Evolutionary conservation across 2,797 vertebrate species (phyloP), one percentile per base, ranked within the genome.

Genomic region (Aplochiton taeniatus): DNA sequence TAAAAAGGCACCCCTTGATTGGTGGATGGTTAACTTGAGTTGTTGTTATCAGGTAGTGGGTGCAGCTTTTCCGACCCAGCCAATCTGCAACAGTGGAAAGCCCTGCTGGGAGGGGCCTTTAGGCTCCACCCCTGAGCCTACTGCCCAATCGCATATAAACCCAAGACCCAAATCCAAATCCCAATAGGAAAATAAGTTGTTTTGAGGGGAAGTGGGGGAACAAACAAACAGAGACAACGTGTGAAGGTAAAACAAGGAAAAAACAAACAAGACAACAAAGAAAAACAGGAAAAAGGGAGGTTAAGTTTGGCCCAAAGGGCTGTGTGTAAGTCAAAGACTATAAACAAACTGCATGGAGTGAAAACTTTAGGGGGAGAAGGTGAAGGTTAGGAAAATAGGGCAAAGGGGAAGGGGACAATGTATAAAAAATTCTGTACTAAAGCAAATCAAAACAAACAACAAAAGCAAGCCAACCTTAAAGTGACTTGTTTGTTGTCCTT

Each of bases 251-350:
- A 61, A 61, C 48, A 50, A 49, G 43, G 64, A 58, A 61, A n/a
- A 61, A 59, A 59, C 58, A 61, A 55, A 68, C 52, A 62, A 54
- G 61, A 68, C 16, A 13, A 68, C 58, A 51, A 51, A 56, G 59
- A 62, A 57, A 62, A 68, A 68, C 59, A 68, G 66, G 47, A 68
- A 62, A 68, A 45, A 17, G 66, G 52, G 62, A 57, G 56, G 66
- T 68, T 68, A 68, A 68, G 45, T 31, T 31, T 68, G 52, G 57
- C 65, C 64, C 31, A 16, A 31, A 47, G 55, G 61, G 49, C 16
- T 14, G 11, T 41, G 52, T 50, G 65, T 52, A 18, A 44, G 54
- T 55, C 42, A 17, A 52, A 14, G 58, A 68, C 58, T 19, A 14
- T 47, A 20, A 61, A 50, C 52, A 54, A 57, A 57, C 45, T 13